Evolutionary conservation across 2,113 vertebrate species (phyloP).

Genomic region (Micromys minutus): DNA sequence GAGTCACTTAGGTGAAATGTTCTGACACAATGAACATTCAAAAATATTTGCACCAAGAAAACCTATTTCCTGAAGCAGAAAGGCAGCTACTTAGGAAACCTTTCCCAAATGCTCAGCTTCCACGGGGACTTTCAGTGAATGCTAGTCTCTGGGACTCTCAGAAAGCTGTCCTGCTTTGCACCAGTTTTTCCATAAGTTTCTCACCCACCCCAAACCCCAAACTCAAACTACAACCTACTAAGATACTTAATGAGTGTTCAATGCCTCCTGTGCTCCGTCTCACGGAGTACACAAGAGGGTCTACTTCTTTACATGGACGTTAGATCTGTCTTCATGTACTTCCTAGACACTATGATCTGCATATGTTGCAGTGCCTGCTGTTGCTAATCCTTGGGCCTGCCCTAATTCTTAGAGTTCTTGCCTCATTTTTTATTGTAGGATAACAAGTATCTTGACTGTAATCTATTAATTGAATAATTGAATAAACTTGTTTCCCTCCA

Average conservation of each 20-base stretch:
- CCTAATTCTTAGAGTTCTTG: slow-evolving; percentile 86
- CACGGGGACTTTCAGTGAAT: neutral
- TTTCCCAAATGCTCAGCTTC: slow-evolving; percentile 18
- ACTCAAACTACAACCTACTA: neutral
- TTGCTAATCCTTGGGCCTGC: slow-evolving; percentile 83
- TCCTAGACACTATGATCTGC: slow-evolving; percentile 44
- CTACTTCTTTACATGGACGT: neutral
- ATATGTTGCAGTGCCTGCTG: slow-evolving; percentile 78
- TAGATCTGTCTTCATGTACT: slow-evolving; percentile 52
- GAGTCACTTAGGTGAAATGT: neutral
- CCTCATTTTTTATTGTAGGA: slow-evolving; percentile 88
- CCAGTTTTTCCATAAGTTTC: neutral
- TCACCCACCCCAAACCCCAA: neutral
- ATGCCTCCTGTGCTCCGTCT: neutral
- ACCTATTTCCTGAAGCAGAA: neutral
- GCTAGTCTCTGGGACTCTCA: neutral
- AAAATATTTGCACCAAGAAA: neutral
- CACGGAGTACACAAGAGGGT: neutral
- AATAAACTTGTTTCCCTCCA: slow-evolving; percentile 97
- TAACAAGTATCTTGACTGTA: slow-evolving; percentile 94
- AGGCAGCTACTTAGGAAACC: neutral
- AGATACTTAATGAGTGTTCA: slow-evolving; percentile 3
- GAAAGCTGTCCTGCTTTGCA: neutral
- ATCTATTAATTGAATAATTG: slow-evolving; percentile 99
- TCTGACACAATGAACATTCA: slow-evolving; percentile 30